Base-by-base conservation (phyloP, 2,113 vertebrate species). In the Pomatorhinus ruficollis region DNA sequence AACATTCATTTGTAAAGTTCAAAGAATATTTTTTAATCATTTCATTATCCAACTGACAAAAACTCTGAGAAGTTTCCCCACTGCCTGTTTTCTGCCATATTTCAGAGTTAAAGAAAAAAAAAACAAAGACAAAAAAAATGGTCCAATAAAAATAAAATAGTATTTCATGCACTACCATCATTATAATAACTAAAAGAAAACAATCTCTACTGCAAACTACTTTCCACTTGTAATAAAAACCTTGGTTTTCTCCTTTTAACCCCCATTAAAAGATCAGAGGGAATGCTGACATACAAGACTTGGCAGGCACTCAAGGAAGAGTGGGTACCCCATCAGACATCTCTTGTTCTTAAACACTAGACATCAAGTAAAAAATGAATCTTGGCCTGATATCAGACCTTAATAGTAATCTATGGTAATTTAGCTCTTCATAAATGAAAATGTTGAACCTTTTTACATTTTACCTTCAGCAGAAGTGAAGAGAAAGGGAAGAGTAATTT, bases 251-350 rank as follows among this genome's bases (percentile, higher is more conserved):
- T 97, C 96, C 96, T 96, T 96, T 97, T 97, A 97, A 97, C 96
- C 96, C 95, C 88, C 87, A 96, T 97, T 96, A 97, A 97, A 97
- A 97, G 97, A 97, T 96, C 97, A 97, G 93, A 96, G 87, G 90
- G 94, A 97, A 97, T 95, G 94, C 95, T 96, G 95, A 97, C 94
- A 96, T 81, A 93, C 89, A 96, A 95, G 93, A 95, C 96, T 96
- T 97, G 97, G 96, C 97, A 96, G 93, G 88, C 94, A 93, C 83
- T 91, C 92, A 94, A 96, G 87, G 84, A 96, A 90, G 80, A 96
- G 70, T 78, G 84, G 95, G 91, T 95, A 96, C 66, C 63, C 60
- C 96, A 96, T 90, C 95, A 96, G 93, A 95, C 91, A 95, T 95
- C 74, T 93, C 96, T 87, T 90, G 84, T 95, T 96, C 91, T 97